Evolutionary conservation across 2,888 invertebrate species (phyloP).

Genomic region (Cryptosula pallasiana): DNA sequence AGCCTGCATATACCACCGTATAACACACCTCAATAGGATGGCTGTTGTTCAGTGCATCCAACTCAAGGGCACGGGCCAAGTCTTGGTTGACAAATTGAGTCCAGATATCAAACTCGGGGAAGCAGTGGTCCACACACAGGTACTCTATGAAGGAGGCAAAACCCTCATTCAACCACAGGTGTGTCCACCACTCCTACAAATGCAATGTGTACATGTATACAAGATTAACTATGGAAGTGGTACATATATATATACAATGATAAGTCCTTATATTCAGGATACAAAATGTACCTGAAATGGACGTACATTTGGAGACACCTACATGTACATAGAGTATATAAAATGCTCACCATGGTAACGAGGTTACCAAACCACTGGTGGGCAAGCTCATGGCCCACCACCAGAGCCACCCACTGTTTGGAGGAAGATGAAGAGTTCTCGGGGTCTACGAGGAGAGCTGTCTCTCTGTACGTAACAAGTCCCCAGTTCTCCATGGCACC

Average conservation of each 20-base stretch:
- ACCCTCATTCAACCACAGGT: conserved; percentile 90
- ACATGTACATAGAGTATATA: too few species aligned
- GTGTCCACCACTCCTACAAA: conserved; percentile 84
- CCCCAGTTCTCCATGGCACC: conserved; percentile 99
- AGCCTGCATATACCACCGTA: too few species aligned
- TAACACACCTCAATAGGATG: conserved; percentile 83
- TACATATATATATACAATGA: not conserved
- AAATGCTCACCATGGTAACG: conserved; percentile 82
- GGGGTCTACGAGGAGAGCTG: conserved; percentile 81
- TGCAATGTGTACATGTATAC: too few species aligned
- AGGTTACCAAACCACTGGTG: conserved; percentile 99
- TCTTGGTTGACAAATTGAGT: conserved; percentile 89
- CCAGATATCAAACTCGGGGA: conserved; percentile 95
- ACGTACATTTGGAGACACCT: too few species aligned
- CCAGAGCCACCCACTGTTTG: conserved; percentile 62
- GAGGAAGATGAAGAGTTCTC: conserved; percentile 74
- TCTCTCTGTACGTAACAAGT: conserved; percentile 85
- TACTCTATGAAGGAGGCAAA: conserved; percentile 95
- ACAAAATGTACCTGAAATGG: not conserved
- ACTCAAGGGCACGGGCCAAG: conserved; percentile 69
- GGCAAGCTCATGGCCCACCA: conserved; percentile 78
- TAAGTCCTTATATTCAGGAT: too few species aligned
- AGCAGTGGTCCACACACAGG: conserved; percentile 82
- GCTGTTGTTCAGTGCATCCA: conserved; percentile 80
- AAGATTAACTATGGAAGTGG: too few species aligned